A percentile compares a stretch with the other conserved stretches of the same genome.
These are phyloP conservation scores for Prionailurus viverrinus DNA, from an alignment of 2,113 vertebrate species.

Conservation along the genomic window DNA sequence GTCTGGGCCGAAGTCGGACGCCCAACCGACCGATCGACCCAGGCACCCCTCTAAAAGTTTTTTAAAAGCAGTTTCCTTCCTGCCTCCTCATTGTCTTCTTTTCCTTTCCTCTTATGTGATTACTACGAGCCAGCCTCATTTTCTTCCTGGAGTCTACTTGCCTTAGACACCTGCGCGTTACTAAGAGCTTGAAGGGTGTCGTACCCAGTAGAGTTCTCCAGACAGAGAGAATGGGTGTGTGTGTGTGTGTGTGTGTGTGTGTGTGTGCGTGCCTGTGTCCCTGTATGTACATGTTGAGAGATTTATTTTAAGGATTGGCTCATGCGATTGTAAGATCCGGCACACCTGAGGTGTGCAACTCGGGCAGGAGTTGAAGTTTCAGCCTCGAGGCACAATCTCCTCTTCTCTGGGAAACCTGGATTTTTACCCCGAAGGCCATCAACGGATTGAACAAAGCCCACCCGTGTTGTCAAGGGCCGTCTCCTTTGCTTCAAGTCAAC, in stretches of 20 bases:
- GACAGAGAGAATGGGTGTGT: neutral
- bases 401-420: neutral
- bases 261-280: fast-evolving
- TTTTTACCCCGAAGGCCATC: neutral
- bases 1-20: neutral
- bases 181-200: neutral
- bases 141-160: neutral
- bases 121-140: neutral
- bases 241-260: neutral
- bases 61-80: neutral
- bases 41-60: neutral
- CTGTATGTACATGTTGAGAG: neutral
- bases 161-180: neutral
- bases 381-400: neutral
- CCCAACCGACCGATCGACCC: neutral
- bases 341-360: neutral
- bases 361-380: neutral
- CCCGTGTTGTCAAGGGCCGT: neutral
- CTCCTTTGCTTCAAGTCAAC: neutral
- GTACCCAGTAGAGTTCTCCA: neutral
- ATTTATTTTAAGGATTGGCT: neutral
- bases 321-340: neutral
- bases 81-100: neutral
- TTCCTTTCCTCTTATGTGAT: neutral
- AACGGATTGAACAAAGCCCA: neutral